These are phyloP conservation scores for Holothuria scabra DNA, from an alignment of 53 echinoderm and acorn worm species.

Conservation along the genomic window DNA sequence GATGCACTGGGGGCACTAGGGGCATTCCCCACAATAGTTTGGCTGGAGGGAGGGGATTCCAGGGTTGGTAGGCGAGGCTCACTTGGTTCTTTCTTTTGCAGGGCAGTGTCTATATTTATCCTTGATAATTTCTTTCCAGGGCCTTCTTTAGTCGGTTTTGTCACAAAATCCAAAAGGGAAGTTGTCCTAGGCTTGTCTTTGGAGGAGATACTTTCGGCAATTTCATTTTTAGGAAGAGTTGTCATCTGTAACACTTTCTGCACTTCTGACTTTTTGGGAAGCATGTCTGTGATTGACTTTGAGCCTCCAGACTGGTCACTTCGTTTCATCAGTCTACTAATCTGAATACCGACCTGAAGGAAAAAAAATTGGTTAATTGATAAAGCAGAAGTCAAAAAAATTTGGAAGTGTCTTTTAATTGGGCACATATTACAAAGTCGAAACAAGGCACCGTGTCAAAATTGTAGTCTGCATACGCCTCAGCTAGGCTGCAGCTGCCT, in stretches of 20 bases:
- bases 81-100: background rate
- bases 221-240: background rate
- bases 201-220: background rate
- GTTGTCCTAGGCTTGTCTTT: conserved; percentile 23
- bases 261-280: background rate
- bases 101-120: background rate
- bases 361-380: background rate
- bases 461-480: too few species aligned
- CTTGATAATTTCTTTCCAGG: background rate
- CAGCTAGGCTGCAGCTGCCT: too few species aligned
- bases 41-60: conserved; percentile 38
- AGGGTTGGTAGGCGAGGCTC: conserved; percentile 32
- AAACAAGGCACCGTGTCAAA: too few species aligned
- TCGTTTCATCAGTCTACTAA: conserved; percentile 54
- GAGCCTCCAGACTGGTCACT: background rate
- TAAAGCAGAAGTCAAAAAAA: too few species aligned
- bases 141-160: conserved; percentile 6
- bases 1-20: too few species aligned
- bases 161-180: conserved; percentile 80
- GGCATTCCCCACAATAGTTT: background rate
- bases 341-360: conserved; percentile 69
- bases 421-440: too few species aligned
- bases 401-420: too few species aligned
- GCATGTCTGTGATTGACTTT: conserved; percentile 19
- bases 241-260: background rate